Conservation (phyloP, 2,797 vertebrate genomes). For the Chromobotia macracanthus region DNA sequence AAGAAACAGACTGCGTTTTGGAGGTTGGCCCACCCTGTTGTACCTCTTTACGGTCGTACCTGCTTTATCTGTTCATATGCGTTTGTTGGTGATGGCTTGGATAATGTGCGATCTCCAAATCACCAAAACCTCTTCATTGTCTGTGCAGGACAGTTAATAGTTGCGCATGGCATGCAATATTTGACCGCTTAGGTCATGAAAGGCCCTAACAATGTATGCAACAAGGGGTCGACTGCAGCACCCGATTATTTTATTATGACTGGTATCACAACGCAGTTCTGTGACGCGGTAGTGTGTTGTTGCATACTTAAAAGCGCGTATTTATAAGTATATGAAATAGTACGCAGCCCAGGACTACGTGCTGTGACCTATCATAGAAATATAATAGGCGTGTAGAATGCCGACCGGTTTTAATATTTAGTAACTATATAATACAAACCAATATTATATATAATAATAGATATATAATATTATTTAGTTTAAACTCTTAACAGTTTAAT, state of each 20-base stretch:
- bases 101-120: neutral
- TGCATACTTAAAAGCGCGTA: neutral
- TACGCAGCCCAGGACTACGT: no score
- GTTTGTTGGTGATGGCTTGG: neutral
- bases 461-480: neutral
- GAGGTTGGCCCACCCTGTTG: conserved; percentile 1
- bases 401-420: no score
- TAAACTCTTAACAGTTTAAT: neutral
- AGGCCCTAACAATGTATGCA: no score
- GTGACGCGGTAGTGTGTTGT: neutral
- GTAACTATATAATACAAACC: no score
- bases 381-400: neutral
- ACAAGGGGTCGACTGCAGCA: neutral
- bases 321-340: neutral
- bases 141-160: neutral
- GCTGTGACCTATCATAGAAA: neutral
- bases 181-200: neutral
- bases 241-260: neutral
- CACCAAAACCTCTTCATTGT: neutral
- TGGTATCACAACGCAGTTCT: neutral
- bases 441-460: no score
- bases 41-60: neutral
- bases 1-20: conserved; percentile 27
- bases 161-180: neutral
- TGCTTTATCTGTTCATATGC: neutral